These are phyloP conservation scores for Balearica regulorum DNA, from an alignment of 2,797 vertebrate genomes.

Conservation along the genomic window DNA sequence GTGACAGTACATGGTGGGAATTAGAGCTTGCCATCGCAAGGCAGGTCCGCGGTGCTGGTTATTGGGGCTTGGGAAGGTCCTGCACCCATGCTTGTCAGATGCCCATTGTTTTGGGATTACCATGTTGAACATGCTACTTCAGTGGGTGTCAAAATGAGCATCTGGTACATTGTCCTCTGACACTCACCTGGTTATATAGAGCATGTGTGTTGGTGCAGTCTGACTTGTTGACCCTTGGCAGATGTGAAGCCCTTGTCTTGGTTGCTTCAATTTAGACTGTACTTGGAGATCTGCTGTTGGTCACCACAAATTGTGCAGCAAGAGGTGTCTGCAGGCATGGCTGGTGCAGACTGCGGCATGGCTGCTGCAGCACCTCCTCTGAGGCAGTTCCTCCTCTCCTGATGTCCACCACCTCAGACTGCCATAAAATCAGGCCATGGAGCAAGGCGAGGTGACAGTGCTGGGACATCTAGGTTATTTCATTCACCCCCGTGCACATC, in stretches of 20 bases:
- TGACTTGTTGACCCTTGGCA: not conserved
- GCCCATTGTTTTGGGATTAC: not conserved
- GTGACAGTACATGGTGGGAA: rapidly evolving
- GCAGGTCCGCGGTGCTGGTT: not conserved
- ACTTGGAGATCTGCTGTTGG: not conserved
- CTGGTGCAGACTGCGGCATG: not conserved
- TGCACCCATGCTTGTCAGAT: not conserved
- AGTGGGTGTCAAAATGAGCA: not conserved
- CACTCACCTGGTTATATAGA: rapidly evolving
- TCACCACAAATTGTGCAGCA: not conserved
- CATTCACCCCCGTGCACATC: not conserved
- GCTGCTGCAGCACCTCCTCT: not conserved
- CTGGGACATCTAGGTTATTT: not conserved
- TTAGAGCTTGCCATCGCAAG: not conserved
- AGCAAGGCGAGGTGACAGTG: not conserved
- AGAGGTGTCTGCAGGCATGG: rapidly evolving
- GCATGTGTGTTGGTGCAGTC: rapidly evolving
- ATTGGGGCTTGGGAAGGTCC: not conserved
- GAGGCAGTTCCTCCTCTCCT: not conserved
- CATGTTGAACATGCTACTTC: not conserved
- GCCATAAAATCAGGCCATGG: not conserved
- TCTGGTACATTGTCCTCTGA: not conserved
- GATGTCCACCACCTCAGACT: not conserved
- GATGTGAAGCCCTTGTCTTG: not conserved
- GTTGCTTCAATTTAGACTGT: not conserved